phyloP scores from a whole-genome alignment of 2,797 vertebrate species.

The Scolopax rusticola region DNA sequence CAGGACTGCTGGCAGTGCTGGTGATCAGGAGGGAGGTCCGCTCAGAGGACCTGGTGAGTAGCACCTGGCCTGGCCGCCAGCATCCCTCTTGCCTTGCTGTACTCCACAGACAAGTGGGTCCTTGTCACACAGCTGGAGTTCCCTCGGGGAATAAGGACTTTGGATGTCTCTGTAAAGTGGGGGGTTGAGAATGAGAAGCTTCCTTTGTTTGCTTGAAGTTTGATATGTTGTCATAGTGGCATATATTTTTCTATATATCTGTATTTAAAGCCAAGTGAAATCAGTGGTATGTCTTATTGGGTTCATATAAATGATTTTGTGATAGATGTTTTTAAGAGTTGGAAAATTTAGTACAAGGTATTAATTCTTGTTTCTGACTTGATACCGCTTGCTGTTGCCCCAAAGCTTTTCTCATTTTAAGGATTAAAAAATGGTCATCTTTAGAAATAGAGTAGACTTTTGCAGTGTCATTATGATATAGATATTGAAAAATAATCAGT shows the following conservation, averaged over 20 bases:
- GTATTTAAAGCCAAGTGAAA: neutral
- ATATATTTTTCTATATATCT: neutral
- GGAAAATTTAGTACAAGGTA: neutral
- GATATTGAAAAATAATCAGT: neutral
- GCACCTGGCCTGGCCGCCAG: neutral
- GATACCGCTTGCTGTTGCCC: neutral
- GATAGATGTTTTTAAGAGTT: neutral
- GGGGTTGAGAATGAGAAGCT: neutral
- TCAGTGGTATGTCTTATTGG: neutral
- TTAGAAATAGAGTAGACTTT: neutral
- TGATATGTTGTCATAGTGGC: neutral
- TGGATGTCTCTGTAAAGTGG: neutral
- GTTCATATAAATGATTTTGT: neutral
- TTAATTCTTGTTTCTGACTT: neutral
- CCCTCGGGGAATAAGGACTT: neutral
- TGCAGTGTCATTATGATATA: neutral
- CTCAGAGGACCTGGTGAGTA: fast-evolving
- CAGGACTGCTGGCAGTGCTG: neutral
- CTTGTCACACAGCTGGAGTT: neutral
- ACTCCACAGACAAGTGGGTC: neutral
- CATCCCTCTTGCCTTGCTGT: neutral
- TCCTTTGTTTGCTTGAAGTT: neutral
- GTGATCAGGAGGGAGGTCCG: neutral
- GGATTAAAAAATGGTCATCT: neutral
- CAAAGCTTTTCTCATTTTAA: neutral